A percentile compares a stretch with the other conserved stretches of the same genome.
phyloP scores from a whole-genome alignment of 2,888 invertebrate genomes.

The Caenorhabditis wallacei region DNA sequence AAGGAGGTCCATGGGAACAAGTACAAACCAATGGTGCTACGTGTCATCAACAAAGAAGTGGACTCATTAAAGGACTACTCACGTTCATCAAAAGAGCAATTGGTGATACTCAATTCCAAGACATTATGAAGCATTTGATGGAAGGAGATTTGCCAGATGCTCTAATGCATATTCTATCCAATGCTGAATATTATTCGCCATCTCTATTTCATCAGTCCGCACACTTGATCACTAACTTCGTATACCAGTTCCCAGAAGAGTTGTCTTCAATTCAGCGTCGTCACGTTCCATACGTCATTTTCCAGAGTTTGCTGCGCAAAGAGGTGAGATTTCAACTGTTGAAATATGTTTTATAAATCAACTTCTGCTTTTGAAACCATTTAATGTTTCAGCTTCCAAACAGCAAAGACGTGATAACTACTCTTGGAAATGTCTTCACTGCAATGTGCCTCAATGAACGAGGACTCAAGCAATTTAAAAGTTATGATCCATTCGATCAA shows the following conservation, averaged over 20 bases:
- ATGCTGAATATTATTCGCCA: slow-evolving; percentile 93
- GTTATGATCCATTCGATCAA: slow-evolving; percentile 88
- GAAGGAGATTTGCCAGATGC: slow-evolving; percentile 90
- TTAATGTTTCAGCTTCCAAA: slow-evolving; percentile 85
- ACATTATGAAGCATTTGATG: slow-evolving; percentile 86
- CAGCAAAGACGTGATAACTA: slow-evolving; percentile 87
- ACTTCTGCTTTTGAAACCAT: too few relatives aligned
- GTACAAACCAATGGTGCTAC: slow-evolving; percentile 73
- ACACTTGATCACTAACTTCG: slow-evolving; percentile 87
- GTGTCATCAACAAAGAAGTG: slow-evolving; percentile 91
- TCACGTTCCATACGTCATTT: slow-evolving; percentile 91
- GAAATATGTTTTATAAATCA: background rate
- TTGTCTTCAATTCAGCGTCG: slow-evolving; percentile 91
- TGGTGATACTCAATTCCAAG: slow-evolving; percentile 84
- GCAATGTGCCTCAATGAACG: slow-evolving; percentile 91
- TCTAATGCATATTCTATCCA: slow-evolving; percentile 90
- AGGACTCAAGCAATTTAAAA: slow-evolving; percentile 89
- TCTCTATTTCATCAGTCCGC: slow-evolving; percentile 87
- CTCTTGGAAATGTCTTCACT: slow-evolving; percentile 92
- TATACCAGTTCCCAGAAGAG: slow-evolving; percentile 89
- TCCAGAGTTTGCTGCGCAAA: slow-evolving; percentile 90
- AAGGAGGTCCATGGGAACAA: slow-evolving; percentile 66
- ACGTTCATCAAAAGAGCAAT: slow-evolving; percentile 93
- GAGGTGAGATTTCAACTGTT: slow-evolving; percentile 85
- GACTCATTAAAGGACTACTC: slow-evolving; percentile 91